Conservation (phyloP, 1,140 invertebrate genomes). For the Neotoxoptera formosana region DNA sequence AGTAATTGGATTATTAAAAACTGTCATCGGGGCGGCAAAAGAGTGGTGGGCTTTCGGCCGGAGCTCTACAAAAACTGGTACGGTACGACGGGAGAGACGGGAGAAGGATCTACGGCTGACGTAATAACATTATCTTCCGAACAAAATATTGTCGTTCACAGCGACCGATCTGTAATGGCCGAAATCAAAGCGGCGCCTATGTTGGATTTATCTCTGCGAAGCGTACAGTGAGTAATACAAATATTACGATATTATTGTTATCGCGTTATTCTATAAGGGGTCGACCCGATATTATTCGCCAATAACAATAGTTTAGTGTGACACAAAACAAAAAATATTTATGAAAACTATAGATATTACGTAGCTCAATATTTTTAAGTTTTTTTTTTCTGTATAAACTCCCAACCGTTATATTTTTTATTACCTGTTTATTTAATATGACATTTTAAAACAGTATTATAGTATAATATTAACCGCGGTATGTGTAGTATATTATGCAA, state of each 20-base stretch:
- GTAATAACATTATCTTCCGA: neutral
- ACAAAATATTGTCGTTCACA: neutral
- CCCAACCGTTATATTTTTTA: neutral
- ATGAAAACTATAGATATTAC: too few relatives aligned
- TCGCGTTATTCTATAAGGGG: neutral
- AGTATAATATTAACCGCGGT: too few relatives aligned
- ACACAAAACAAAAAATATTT: neutral
- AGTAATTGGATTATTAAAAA: slow-evolving; percentile 45
- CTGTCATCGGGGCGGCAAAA: neutral
- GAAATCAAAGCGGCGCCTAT: neutral
- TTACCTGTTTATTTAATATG: neutral
- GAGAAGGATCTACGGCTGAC: neutral
- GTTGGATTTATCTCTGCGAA: neutral
- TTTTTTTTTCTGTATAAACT: neutral
- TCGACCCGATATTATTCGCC: neutral
- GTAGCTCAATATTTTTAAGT: too few relatives aligned
- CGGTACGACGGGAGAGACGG: neutral
- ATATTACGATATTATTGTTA: neutral
- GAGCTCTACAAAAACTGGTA: slow-evolving; percentile 23
- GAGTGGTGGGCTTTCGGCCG: neutral
- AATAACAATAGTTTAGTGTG: too few relatives aligned
- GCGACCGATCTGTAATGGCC: neutral
- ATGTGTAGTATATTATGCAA: neutral
- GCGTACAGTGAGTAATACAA: neutral
- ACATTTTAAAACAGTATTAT: neutral